A percentile compares a stretch with the other conserved stretches of the same genome.
These are phyloP conservation scores for Characodon lateralis DNA, from an alignment of 2,797 vertebrate genomes.

Conservation along the genomic window DNA sequence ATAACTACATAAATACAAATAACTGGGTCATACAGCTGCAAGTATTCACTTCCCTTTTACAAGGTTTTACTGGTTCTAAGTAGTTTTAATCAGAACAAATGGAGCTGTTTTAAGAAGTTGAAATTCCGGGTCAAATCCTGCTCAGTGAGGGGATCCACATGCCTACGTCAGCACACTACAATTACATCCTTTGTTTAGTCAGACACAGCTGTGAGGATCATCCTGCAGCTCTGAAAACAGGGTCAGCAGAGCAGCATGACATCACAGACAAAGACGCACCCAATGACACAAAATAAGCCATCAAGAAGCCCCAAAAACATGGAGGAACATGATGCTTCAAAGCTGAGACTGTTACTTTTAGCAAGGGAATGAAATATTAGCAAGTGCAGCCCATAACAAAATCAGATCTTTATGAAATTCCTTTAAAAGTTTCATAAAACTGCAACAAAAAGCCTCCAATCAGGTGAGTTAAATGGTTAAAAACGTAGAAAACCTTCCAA, in stretches of 20 bases:
- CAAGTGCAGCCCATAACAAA: not conserved
- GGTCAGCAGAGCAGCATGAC: not conserved
- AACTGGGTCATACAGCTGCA: not conserved
- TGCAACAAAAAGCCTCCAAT: not conserved
- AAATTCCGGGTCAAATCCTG: not conserved
- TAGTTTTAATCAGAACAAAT: not conserved
- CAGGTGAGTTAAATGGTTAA: constrained; percentile 12
- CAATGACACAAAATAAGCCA: too few species aligned
- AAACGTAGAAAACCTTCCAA: too few species aligned
- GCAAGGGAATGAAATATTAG: not conserved
- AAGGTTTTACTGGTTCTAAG: not conserved
- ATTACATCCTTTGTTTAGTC: constrained; percentile 15
- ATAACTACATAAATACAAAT: not conserved
- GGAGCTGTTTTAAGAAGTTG: not conserved
- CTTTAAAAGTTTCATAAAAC: not conserved
- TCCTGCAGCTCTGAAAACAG: not conserved
- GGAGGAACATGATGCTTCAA: not conserved
- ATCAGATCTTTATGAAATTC: not conserved
- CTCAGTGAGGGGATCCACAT: not conserved
- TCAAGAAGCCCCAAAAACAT: not conserved
- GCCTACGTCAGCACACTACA: not conserved
- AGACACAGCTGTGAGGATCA: constrained; percentile 12
- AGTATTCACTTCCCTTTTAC: not conserved
- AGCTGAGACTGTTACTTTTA: not conserved
- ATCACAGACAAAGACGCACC: not conserved